Evolutionary conservation across 2,888 invertebrate genomes (phyloP), one percentile per base, ranked within the genome.

Genomic region (Archips crataeganus): DNA sequence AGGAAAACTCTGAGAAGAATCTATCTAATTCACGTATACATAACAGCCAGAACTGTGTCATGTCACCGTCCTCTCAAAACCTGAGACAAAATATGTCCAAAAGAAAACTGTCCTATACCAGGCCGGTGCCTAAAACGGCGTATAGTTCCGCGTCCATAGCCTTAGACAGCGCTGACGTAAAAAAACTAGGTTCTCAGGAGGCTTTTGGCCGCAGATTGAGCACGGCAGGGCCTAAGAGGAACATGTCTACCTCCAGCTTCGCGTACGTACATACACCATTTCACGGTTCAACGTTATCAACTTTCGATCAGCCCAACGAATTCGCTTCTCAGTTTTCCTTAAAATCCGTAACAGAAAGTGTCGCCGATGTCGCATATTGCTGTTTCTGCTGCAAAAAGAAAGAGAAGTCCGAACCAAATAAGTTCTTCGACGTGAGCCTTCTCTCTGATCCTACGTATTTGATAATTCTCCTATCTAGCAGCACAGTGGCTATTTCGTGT

Each of bases 401-500:
- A 67, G 81, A 85, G 23, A 87, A 85, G 1, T 84, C 84, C 0
- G 89, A 89, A 32, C 87, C 88, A 0, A 95, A 95, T 66, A 97
- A 96, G 81, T 97, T 97, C 82, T 97, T 98, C 79, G 98, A 98
- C 81, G 84, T 97, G 2, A 95, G 95, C 0, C 89, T 98, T 0
- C 86, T 98, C 0, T 95, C 91, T 75, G 97, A 98, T 84, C 97
- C 98, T 0, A 94, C 97, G 32, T 98, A 98, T 82, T 92, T 98
- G 69, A 96, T 98, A 0, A 97, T 98, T 69, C 87, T 98, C 8
- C 95, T 98, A 75, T 98, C 98, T 0, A 97, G 97, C 81, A 97
- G 97, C 62, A 97, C 98, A 0, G 98, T 97, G 62, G 98, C 98
- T 3, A 97, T 98, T 74, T 97, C 98, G 45, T 98, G 98, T 79